A percentile compares a stretch with the other conserved stretches of the same genome.
These are phyloP conservation scores for Metridium senile DNA, from an alignment of 92 coral and sea anemone species.

Conservation along the genomic window DNA sequence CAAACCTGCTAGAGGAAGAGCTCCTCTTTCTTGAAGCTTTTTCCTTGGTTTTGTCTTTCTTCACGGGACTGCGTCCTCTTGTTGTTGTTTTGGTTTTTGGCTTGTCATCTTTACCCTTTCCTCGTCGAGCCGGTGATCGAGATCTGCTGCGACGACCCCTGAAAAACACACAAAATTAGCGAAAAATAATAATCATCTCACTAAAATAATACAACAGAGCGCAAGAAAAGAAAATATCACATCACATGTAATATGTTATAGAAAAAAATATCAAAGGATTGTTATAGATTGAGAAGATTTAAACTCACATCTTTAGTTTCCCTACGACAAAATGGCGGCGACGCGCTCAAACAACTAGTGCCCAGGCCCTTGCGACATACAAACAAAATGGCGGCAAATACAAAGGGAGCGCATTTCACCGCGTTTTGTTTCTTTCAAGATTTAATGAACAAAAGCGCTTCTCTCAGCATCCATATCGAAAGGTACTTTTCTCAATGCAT, in stretches of 20 bases:
- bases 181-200: background rate
- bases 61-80: constrained; percentile 93
- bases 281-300: constrained; percentile 33
- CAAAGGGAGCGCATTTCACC: background rate
- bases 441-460: no score
- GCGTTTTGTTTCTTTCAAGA: background rate
- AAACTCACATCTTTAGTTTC: constrained; percentile 46
- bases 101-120: constrained; percentile 72
- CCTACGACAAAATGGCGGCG: constrained; percentile 56
- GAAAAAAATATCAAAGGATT: constrained; percentile 14
- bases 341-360: constrained; percentile 17
- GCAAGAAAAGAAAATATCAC: background rate
- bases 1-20: constrained; percentile 87
- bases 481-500: no score
- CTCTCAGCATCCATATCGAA: no score
- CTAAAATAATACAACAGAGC: background rate
- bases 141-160: constrained; percentile 92
- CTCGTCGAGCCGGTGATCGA: constrained; percentile 79
- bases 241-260: background rate
- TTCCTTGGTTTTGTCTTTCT: constrained; percentile 65
- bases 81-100: constrained; percentile 62
- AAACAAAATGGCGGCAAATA: constrained; percentile 38
- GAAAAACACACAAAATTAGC: constrained; percentile 25
- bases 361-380: constrained; percentile 30
- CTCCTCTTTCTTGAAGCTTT: constrained; percentile 47